Conservation (phyloP, 2,113 vertebrate species). For the Tiliqua scincoides region DNA sequence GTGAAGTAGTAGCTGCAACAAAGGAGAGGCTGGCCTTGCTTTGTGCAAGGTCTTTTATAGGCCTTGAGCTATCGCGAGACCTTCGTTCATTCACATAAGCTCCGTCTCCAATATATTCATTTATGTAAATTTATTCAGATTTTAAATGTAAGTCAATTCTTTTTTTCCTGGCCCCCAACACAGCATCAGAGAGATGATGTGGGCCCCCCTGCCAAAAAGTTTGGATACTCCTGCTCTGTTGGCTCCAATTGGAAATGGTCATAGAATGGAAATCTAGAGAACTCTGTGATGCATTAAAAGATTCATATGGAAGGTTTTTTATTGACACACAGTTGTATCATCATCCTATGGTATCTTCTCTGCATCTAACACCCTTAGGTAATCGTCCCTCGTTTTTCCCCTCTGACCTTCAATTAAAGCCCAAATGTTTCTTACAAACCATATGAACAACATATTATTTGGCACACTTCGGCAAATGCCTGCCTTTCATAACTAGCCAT, state of each 20-base stretch:
- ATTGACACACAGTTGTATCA: accelerated
- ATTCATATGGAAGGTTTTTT: background rate
- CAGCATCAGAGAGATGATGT: too few relatives aligned
- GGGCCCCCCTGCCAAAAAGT: too few relatives aligned
- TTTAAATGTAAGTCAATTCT: too few relatives aligned
- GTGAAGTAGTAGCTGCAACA: too few relatives aligned
- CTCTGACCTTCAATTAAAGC: conserved; percentile 29
- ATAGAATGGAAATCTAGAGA: background rate
- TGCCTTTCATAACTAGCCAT: conserved; percentile 57
- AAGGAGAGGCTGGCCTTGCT: too few relatives aligned
- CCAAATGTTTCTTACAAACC: conserved; percentile 13
- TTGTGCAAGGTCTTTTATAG: too few relatives aligned
- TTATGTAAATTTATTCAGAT: too few relatives aligned
- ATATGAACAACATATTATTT: conserved; percentile 30
- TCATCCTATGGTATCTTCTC: background rate
- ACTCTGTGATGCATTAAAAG: background rate
- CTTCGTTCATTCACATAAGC: too few relatives aligned
- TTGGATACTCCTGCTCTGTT: too few relatives aligned
- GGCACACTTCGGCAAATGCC: conserved; percentile 47
- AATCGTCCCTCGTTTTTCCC: background rate
- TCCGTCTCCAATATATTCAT: too few relatives aligned
- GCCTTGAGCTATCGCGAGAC: too few relatives aligned
- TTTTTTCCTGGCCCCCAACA: too few relatives aligned
- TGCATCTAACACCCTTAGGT: background rate
- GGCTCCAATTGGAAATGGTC: background rate